Evolutionary conservation across 2,888 invertebrate species (phyloP).

Genomic region (Chydorus sphaericus): DNA sequence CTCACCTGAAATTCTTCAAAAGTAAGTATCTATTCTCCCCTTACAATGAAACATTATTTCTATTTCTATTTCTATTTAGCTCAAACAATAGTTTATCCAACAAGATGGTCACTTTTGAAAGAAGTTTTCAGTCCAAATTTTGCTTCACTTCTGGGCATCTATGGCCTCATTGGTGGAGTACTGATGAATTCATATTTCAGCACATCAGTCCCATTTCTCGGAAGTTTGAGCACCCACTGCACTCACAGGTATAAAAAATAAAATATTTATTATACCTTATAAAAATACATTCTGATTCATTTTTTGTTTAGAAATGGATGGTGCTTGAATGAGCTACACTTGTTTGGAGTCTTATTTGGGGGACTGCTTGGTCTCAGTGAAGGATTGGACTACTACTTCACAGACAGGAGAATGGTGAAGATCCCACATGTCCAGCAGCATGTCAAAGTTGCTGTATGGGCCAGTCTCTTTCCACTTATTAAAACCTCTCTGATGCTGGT

Average conservation of each 20-base stretch:
- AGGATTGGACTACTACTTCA: conserved; percentile 3
- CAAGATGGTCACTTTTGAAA: neutral
- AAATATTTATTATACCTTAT: neutral
- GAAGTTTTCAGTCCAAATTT: neutral
- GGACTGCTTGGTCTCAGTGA: neutral
- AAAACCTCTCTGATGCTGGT: neutral
- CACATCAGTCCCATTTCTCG: neutral
- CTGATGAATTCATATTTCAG: neutral
- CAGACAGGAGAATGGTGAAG: neutral
- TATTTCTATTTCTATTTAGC: neutral
- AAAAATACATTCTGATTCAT: too few species aligned
- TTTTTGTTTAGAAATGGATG: neutral
- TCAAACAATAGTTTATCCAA: neutral
- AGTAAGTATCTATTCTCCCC: neutral
- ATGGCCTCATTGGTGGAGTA: neutral
- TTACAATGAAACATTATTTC: neutral
- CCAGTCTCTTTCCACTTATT: neutral
- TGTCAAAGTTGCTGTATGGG: neutral
- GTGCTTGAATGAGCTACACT: conserved; percentile 1
- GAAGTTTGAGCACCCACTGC: neutral
- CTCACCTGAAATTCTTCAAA: neutral
- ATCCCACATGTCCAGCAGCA: neutral
- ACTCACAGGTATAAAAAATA: neutral
- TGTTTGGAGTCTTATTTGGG: neutral
- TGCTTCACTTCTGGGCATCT: neutral